Evolutionary conservation across 2,888 invertebrate genomes (phyloP), one percentile per base, ranked within the genome.

Genomic region (Epistrophe grossulariae): DNA sequence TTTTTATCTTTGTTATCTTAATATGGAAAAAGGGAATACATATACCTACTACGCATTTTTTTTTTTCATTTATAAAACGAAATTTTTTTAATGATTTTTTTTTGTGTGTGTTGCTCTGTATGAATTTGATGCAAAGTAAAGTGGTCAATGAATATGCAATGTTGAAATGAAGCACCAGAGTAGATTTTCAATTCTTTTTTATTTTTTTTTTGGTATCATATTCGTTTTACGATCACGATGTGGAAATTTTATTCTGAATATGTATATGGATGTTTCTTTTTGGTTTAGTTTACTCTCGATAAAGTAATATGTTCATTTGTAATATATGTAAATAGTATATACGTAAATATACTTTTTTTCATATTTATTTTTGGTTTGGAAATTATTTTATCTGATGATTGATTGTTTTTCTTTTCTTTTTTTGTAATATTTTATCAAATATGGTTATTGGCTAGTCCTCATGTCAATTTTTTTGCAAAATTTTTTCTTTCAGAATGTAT

Each of bases 71-170:
- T 35, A 31, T 35, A 8, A 35, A 7, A 38, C 24, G 66, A n/a
- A 31, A 17, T 11, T 55, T 60, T 62, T 62, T 79, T 64, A 9
- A 55, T 17, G 35, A 24, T n/a, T 62, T 71, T 60, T 62, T 70
- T 50, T 35, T 45, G 9, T 48, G 24, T 45, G 9, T 48, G 24
- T 2, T 0, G 13, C 15, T 31, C 24, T 72, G 0, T 52, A 1
- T 52, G 15, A 19, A 66, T 57, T 11, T 45, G 43, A 8, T 45
- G 62, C 45, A 64, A 62, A 45, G 1, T 48, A 64, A 57, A 66
- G 59, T 52, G 74, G 40, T 68, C 24, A 74, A 59, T 80, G 74
- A 79, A 79, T 79, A 79, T 73, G 48, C 79, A 73, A 28, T 40
- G 60, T 40, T 11, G 60, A 40, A 50, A 78, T 60, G 59, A 70